A percentile compares a stretch with the other conserved stretches of the same genome.
Conservation (phyloP, 1,140 invertebrate genomes). For the Saccostrea echinata region DNA sequence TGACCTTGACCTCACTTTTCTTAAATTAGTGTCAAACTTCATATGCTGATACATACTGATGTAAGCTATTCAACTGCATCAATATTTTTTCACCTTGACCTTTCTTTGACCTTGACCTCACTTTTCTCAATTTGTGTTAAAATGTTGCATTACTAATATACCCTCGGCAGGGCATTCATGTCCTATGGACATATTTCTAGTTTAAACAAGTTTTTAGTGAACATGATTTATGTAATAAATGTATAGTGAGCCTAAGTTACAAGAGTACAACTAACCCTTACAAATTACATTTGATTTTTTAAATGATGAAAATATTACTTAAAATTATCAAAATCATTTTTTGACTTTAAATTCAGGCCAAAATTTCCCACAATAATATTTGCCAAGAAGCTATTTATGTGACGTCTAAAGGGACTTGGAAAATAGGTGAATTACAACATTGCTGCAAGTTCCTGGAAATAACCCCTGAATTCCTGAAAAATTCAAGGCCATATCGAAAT, state of each 20-base stretch:
- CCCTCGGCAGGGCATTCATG: too few relatives aligned
- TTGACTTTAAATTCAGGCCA: constrained; percentile 84
- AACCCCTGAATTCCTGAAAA: constrained; percentile 85
- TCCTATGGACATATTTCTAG: too few relatives aligned
- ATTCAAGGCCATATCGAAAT: constrained; percentile 86
- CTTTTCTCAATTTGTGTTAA: too few relatives aligned
- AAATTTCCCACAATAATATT: constrained; percentile 87
- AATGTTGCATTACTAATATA: too few relatives aligned
- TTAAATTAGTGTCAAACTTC: too few relatives aligned
- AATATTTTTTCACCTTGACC: too few relatives aligned
- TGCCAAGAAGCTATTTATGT: constrained; percentile 89
- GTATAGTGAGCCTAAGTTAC: not conserved
- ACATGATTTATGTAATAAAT: not conserved
- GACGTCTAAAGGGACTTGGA: constrained; percentile 89
- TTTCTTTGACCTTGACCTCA: too few relatives aligned
- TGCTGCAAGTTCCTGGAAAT: constrained; percentile 86
- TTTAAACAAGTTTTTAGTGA: not conserved
- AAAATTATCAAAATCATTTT: too few relatives aligned
- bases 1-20: too few relatives aligned
- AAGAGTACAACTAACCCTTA: not conserved
- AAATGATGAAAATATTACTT: too few relatives aligned
- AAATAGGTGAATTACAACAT: constrained; percentile 90
- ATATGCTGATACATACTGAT: too few relatives aligned
- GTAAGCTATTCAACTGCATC: too few relatives aligned
- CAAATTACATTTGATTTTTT: not conserved